Evolutionary conservation across 2,797 vertebrate species (phyloP).

Genomic region (Taeniopygia guttata): DNA sequence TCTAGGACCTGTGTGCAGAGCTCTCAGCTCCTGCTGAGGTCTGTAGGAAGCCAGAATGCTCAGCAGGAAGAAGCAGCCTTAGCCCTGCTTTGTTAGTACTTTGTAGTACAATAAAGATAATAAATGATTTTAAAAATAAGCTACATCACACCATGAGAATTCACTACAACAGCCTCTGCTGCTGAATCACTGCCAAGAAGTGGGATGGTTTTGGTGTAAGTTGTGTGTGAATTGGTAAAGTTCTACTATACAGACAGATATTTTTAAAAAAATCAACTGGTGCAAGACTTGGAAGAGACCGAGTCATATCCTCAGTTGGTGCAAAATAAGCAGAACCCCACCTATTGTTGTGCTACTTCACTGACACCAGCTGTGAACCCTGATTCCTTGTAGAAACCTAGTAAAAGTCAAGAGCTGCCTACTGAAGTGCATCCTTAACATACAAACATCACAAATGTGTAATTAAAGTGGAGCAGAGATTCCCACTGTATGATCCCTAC

Average conservation of each 20-base stretch:
- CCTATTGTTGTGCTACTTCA: background rate
- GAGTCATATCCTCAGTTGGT: background rate
- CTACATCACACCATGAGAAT: background rate
- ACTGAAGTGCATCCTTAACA: constrained; percentile 67
- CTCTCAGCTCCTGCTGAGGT: background rate
- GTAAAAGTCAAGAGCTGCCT: constrained; percentile 59
- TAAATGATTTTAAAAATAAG: background rate
- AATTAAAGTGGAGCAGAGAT: constrained; percentile 62
- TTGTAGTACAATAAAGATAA: background rate
- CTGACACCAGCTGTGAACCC: constrained; percentile 1
- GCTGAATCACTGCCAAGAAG: background rate
- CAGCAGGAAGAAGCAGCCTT: background rate
- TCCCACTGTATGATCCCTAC: constrained; percentile 55
- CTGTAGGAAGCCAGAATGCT: background rate
- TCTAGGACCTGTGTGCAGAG: background rate
- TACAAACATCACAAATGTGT: constrained; percentile 58
- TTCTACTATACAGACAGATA: background rate
- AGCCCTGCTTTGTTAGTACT: background rate
- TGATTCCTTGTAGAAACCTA: background rate
- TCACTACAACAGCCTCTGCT: background rate
- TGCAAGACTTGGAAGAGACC: background rate
- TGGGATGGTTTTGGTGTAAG: background rate
- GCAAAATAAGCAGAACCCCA: background rate
- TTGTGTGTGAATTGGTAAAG: constrained; percentile 16
- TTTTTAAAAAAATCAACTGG: background rate